Percentiles rank a stretch among this genome's conserved stretches.
Conservation (phyloP, 2,888 invertebrate species). For the Augochlorella aurata region DNA sequence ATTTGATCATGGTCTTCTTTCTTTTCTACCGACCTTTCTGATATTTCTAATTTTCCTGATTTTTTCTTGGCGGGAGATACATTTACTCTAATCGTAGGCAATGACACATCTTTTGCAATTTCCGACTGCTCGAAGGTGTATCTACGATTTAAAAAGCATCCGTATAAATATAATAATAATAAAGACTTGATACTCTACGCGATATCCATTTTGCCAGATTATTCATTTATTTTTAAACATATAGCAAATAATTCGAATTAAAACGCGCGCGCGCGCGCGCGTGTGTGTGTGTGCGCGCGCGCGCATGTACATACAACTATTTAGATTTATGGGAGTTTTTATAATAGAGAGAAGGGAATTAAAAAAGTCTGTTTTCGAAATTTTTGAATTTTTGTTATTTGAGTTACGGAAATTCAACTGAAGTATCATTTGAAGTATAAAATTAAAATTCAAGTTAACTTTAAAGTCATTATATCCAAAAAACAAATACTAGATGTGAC, state of each 20-base stretch:
- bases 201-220: neutral
- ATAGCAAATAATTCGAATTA: neutral
- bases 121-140: conserved; percentile 71
- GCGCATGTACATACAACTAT: too few species aligned
- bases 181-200: neutral
- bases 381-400: neutral
- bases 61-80: conserved; percentile 68
- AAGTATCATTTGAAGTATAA: neutral
- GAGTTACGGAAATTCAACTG: neutral
- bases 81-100: conserved; percentile 73
- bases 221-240: neutral
- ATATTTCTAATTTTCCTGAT: conserved; percentile 17
- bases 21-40: conserved; percentile 8
- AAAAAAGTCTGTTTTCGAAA: neutral
- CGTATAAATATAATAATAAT: neutral
- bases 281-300: too few species aligned
- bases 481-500: conserved; percentile 10
- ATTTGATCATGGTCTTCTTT: conserved; percentile 12
- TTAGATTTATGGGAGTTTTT: too few species aligned
- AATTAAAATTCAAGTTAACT: neutral
- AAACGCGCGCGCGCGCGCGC: too few species aligned
- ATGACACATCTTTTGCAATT: conserved; percentile 57
- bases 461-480: neutral
- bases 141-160: conserved; percentile 54
- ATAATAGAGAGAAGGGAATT: too few species aligned